These are phyloP conservation scores for Poecilobothrus nobilitatus DNA, from an alignment of 2,888 invertebrate species.

Conservation along the genomic window DNA sequence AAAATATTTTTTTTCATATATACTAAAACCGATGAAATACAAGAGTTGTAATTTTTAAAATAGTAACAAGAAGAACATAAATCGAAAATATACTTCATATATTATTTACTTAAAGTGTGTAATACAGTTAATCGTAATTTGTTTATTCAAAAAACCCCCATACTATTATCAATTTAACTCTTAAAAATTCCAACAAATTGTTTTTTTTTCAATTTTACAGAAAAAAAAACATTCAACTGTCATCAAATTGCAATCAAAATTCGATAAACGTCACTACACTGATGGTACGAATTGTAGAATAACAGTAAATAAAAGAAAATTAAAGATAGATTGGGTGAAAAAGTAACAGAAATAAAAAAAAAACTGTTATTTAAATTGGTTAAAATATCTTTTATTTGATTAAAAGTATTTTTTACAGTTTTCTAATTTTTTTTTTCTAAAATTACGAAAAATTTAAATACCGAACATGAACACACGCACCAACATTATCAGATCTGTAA, in stretches of 20 bases:
- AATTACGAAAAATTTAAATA: neutral
- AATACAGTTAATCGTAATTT: no score
- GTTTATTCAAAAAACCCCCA: no score
- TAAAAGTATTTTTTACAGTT: neutral
- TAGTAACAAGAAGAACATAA: no score
- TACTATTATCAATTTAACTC: no score
- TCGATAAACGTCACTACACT: neutral
- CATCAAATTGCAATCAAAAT: slow-evolving; percentile 3
- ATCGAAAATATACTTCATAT: no score
- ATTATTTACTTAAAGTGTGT: no score
- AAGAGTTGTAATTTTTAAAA: no score
- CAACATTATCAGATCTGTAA: no score
- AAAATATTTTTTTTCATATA: no score
- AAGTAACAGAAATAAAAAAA: no score
- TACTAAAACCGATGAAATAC: no score
- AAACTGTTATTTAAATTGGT: neutral
- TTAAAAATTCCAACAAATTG: no score
- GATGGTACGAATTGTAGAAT: neutral
- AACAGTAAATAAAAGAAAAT: neutral
- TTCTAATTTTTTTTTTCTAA: neutral
- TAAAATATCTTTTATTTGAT: slow-evolving; percentile 3
- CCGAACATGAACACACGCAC: neutral
- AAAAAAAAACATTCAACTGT: neutral
- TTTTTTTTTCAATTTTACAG: neutral
- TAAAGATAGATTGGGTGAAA: neutral